Percentiles rank a stretch among this genome's conserved stretches.
Conservation (phyloP, 2,888 invertebrate species). For the Bursaphelenchus okinawaensis region DNA sequence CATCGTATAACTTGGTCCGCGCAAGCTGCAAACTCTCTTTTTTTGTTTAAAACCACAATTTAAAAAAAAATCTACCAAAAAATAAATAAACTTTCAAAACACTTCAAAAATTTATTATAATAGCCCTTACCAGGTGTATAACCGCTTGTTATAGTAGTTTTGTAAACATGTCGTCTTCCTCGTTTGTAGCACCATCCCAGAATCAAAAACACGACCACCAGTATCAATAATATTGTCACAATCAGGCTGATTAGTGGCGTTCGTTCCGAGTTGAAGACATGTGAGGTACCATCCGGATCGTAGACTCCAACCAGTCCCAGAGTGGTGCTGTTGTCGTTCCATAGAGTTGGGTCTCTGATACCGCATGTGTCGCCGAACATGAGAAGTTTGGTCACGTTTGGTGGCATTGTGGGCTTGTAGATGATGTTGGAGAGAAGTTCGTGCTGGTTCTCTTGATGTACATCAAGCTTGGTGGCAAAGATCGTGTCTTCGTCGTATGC, state of each 20-base stretch:
- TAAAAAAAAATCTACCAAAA: neutral
- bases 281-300: constrained; percentile 12
- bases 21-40: too few species aligned
- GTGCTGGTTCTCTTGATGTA: neutral
- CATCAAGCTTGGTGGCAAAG: neutral
- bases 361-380: constrained; percentile 21
- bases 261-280: neutral
- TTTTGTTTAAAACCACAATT: too few species aligned
- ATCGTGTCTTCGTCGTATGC: constrained; percentile 7
- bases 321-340: constrained; percentile 22
- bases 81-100: neutral
- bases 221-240: neutral
- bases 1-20: too few species aligned
- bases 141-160: neutral
- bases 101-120: too few species aligned
- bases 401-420: neutral
- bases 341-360: constrained; percentile 23
- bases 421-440: neutral
- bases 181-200: neutral
- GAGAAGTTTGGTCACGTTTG: neutral
- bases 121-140: neutral
- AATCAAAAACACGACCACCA: neutral
- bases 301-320: constrained; percentile 20
- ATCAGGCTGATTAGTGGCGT: neutral
- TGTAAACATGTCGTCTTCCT: neutral